These are phyloP conservation scores for Alca torda DNA, from an alignment of 2,797 vertebrate species.

Conservation along the genomic window DNA sequence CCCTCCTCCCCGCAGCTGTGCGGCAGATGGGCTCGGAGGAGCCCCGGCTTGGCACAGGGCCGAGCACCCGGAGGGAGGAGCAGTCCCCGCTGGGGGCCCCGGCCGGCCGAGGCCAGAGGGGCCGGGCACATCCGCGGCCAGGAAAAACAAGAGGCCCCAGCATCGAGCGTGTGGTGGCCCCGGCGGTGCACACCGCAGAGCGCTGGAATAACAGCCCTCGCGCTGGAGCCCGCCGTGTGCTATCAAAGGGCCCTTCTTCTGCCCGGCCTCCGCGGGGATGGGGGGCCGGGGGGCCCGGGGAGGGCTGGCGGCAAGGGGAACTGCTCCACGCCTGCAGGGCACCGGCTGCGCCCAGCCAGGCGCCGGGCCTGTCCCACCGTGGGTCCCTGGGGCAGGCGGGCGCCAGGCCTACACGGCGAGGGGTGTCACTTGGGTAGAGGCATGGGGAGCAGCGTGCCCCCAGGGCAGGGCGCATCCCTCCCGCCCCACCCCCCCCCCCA, in stretches of 20 bases:
- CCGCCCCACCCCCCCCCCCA: too few relatives aligned
- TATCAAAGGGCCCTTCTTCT: constrained; percentile 58
- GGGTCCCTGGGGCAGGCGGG: neutral
- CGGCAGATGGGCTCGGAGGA: neutral
- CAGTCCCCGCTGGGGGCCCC: neutral
- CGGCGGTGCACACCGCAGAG: neutral
- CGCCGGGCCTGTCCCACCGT: fast-evolving
- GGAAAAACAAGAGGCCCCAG: constrained; percentile 37
- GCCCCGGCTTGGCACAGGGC: neutral
- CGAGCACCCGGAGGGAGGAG: neutral
- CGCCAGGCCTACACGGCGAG: fast-evolving
- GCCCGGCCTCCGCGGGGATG: neutral
- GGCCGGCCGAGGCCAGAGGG: neutral
- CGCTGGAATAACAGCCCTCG: constrained; percentile 23
- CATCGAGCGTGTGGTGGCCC: neutral
- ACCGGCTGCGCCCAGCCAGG: neutral
- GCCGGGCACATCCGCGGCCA: neutral
- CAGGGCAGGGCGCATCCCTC: neutral
- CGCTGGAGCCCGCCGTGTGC: neutral
- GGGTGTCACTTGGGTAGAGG: neutral
- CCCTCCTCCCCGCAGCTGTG: neutral
- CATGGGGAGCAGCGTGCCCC: neutral
- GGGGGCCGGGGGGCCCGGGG: neutral
- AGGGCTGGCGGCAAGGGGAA: neutral
- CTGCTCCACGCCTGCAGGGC: neutral